Base-by-base conservation (phyloP, 2,888 invertebrate species). In the Torymus texanus region DNA sequence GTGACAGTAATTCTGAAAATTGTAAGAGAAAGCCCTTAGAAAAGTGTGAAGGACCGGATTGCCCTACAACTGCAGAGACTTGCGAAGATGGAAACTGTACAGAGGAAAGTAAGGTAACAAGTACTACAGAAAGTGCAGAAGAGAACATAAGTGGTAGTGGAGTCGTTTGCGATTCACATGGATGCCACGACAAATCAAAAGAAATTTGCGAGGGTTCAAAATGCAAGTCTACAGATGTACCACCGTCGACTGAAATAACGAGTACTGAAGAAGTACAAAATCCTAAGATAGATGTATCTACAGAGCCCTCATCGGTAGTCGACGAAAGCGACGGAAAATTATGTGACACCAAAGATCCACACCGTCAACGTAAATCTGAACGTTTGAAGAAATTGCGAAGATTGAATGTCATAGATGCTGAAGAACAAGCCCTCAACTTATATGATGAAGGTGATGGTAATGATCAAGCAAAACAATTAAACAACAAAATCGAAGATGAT, bases 331-430 rank as follows among this genome's bases (percentile, higher is more conserved):
- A 41, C 5, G 41, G 41, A 41, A 41, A 56, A 21, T 50, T 73
- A n/a, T 73, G 56, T 16, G 21, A 14, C 2, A 21, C 41, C 3
- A 65, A 18, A 56, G 73, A 73, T 56, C 65, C 73, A 3, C 16
- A 65, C 56, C 73, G 56, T 2, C n/a, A 63, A 50, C 63, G 65
- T 11, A 56, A 73, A 18, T 41, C 13, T 11, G 53, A 73, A 21
- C 73, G 65, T 3, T 73, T 73, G 21, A 29, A 73, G 41, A 65
- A 21, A 29, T 18, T 73, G 14, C 55, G 55, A 51, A 14, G 65
- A 56, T 13, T 65, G 50, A 73, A 55, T 29, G 24, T 29, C n/a
- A 11, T 56, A 14, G 55, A 24, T n/a, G 68, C 68, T 41, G 41
- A 41, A 41, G 41, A 24, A 10, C 59, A 59, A 59, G n/a, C 4